Conservation (phyloP, 2,113 vertebrate genomes). For the Calypte anna region DNA sequence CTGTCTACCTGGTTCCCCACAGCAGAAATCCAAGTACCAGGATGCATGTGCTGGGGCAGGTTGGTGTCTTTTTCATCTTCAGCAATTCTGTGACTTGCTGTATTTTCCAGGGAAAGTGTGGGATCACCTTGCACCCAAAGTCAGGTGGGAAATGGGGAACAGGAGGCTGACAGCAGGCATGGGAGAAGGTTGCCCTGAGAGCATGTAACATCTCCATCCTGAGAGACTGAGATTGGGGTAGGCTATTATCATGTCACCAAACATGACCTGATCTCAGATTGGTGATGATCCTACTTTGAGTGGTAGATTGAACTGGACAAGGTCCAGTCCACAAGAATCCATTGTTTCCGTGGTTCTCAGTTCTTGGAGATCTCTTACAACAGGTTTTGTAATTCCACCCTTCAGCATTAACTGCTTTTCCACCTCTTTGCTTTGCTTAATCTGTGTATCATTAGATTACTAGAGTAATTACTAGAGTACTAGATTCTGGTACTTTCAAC, state of each 20-base stretch:
- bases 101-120: accelerated
- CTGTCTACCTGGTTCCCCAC: not conserved
- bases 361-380: not conserved
- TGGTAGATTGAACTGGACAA: not conserved
- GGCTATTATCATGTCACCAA: not conserved
- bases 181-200: not conserved
- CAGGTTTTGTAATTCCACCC: not conserved
- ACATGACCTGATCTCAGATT: accelerated
- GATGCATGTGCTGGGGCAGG: not conserved
- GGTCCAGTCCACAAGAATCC: not conserved
- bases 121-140: not conserved
- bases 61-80: not conserved
- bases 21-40: not conserved
- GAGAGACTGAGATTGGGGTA: not conserved
- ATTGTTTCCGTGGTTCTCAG: not conserved
- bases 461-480: not conserved
- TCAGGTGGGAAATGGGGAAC: not conserved
- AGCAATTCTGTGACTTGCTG: not conserved
- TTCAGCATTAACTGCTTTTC: not conserved
- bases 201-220: not conserved
- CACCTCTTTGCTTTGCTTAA: not conserved
- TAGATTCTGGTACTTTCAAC: not conserved
- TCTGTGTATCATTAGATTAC: not conserved
- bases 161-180: accelerated
- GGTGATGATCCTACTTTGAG: not conserved